Base-by-base conservation (phyloP, 1,140 invertebrate species). In the Hydropsyche tenuis region DNA sequence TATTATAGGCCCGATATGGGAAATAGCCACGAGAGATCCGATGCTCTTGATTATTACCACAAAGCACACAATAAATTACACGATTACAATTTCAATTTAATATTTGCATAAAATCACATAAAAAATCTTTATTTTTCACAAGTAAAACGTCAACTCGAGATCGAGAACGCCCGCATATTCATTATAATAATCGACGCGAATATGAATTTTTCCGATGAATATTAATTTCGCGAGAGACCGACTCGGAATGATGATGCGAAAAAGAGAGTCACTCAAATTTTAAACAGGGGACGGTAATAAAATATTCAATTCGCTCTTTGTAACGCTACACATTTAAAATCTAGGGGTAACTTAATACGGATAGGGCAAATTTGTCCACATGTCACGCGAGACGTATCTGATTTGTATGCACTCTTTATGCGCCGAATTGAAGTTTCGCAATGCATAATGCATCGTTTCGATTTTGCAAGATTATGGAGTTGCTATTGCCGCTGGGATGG, bases 401-500 rank as follows among this genome's bases (percentile, higher is more conserved):
- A 60, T 60, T 60, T 60, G 25, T 53, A 53, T 53, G 20, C 20
- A 20, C 51, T 46, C 45, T n/a, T 46, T 46, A n/a, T 3, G 5
- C 5, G 5, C 42, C 42, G 42, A 43, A 14, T 43, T 5, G 42
- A 7, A 14, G 42, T 43, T 43, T 43, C 42, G 42, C 5, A 43
- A 43, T 43, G 37, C 37, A 43, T 43, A 43, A 6, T 43, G 12
- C 12, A 43, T 22, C 25, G 23, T 14, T 18, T 22, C 43, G 23
- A 12, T 18, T 3, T 37, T 4, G 11, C 51, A 18, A 60, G 16
- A 16, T 23, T 25, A 75, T 78, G 72, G 74, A 76, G 60, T 37
- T 78, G 16, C 37, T 78, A 1, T 60, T 81, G 78, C 78, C 81
- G 81, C 81, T 82, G 81, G 83, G 83, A 80, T 84, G 80, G 79